Conservation (phyloP, 2,797 vertebrate species). For the Kryptolebias ocellatus region DNA sequence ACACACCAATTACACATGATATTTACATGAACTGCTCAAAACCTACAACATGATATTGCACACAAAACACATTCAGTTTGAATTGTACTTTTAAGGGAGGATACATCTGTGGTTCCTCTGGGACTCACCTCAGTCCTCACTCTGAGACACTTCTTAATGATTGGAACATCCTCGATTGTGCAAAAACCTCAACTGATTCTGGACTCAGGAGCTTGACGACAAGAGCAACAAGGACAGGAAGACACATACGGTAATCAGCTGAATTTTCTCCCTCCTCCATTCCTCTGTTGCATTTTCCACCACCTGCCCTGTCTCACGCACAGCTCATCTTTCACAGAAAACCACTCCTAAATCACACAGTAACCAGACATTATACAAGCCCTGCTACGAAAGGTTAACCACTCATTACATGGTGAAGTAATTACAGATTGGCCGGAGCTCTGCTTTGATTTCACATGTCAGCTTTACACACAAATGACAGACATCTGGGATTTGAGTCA, state of each 20-base stretch:
- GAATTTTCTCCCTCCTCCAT: conserved; percentile 15
- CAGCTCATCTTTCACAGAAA: conserved; percentile 13
- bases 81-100: conserved; percentile 6
- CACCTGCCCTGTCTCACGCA: conserved; percentile 16
- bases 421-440: conserved; percentile 24
- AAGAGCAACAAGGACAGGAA: conserved; percentile 24
- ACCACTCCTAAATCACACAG: conserved; percentile 14
- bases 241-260: conserved; percentile 11
- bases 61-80: background rate
- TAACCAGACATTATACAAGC: conserved; percentile 32
- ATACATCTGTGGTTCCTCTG: conserved; percentile 35
- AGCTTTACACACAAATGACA: conserved; percentile 28
- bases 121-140: conserved; percentile 9
- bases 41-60: background rate
- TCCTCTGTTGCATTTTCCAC: conserved; percentile 27
- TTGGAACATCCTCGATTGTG: conserved; percentile 2
- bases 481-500: conserved; percentile 15
- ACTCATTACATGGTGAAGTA: conserved; percentile 21
- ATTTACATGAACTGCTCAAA: too few species aligned
- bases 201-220: conserved; percentile 1
- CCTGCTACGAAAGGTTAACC: conserved; percentile 11
- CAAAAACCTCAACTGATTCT: conserved; percentile 5
- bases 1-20: background rate
- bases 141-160: conserved; percentile 3
- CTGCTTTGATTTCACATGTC: conserved; percentile 43